Evolutionary conservation across 2,797 vertebrate species (phyloP).

Genomic region (Pseudochirops cupreus): DNA sequence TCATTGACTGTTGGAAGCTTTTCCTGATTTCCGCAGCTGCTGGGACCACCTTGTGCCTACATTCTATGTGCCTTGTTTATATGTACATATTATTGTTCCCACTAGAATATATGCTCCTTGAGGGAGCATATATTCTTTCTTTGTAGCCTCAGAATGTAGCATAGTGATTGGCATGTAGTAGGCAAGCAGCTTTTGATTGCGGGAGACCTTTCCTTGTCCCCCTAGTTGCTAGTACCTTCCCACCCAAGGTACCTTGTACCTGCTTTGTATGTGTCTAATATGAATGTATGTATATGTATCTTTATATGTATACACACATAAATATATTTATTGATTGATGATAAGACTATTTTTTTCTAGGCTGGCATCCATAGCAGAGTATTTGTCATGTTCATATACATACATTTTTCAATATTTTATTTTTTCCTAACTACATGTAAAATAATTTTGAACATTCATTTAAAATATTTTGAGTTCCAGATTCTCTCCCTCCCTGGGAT

Average conservation of each 20-base stretch:
- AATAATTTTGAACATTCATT: background rate
- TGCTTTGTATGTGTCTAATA: background rate
- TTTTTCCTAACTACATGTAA: background rate
- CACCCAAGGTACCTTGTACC: no score
- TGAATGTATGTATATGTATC: background rate
- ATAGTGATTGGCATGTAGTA: background rate
- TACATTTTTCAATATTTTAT: background rate
- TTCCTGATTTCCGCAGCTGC: background rate
- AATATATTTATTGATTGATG: background rate
- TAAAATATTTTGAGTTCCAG: background rate
- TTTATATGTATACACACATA: background rate
- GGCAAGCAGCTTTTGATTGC: background rate
- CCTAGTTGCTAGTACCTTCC: background rate
- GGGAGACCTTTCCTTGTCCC: background rate
- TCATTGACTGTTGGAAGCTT: background rate
- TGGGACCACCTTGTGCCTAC: background rate
- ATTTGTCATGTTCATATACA: background rate
- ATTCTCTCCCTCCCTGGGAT: background rate
- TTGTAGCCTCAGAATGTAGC: background rate
- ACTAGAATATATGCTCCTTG: background rate
- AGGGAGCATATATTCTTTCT: background rate
- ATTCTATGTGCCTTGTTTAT: slow-evolving; percentile 7
- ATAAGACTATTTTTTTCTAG: background rate
- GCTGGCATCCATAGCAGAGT: background rate
- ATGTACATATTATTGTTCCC: background rate